Percentiles rank a stretch among this genome's conserved stretches.
These are phyloP conservation scores for Pseudomugil tenellus DNA, from an alignment of 2,797 vertebrate species.

Conservation along the genomic window DNA sequence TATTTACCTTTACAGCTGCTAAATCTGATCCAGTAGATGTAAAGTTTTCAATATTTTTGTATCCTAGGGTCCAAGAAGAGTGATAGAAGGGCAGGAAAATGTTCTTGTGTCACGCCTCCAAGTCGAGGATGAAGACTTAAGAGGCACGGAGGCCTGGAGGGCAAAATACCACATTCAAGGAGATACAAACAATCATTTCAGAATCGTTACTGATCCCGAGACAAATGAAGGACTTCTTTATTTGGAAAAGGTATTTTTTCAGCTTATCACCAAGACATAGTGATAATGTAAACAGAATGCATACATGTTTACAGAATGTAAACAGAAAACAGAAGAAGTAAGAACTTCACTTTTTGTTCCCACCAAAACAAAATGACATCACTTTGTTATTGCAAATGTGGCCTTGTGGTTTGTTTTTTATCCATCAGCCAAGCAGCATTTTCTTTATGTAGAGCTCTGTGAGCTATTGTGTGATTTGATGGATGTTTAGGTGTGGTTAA, in stretches of 20 bases:
- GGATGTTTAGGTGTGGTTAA: too few relatives aligned
- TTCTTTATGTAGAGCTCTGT: too few relatives aligned
- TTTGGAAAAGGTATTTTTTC: conserved; percentile 75
- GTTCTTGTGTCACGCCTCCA: conserved; percentile 69
- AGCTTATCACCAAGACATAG: not conserved
- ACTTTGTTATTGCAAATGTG: too few relatives aligned
- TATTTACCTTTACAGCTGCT: rapidly evolving
- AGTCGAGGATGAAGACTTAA: conserved; percentile 68
- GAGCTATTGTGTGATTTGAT: too few relatives aligned
- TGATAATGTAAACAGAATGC: not conserved
- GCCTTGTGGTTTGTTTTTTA: too few relatives aligned
- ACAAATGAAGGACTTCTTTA: conserved; percentile 80
- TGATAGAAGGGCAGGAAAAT: conserved; percentile 69
- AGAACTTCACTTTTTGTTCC: too few relatives aligned
- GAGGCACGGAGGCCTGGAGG: conserved; percentile 70
- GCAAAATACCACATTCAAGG: conserved; percentile 69
- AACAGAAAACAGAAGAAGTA: too few relatives aligned
- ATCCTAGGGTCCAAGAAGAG: conserved; percentile 48
- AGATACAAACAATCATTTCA: conserved; percentile 65
- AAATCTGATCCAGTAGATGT: not conserved
- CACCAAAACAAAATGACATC: too few relatives aligned
- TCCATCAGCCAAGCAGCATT: too few relatives aligned
- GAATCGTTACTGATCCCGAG: conserved; percentile 68
- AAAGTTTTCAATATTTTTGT: not conserved
- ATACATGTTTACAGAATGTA: not conserved